Conservation (phyloP, 2,888 invertebrate species). For the Petrolisthes manimaculis region DNA sequence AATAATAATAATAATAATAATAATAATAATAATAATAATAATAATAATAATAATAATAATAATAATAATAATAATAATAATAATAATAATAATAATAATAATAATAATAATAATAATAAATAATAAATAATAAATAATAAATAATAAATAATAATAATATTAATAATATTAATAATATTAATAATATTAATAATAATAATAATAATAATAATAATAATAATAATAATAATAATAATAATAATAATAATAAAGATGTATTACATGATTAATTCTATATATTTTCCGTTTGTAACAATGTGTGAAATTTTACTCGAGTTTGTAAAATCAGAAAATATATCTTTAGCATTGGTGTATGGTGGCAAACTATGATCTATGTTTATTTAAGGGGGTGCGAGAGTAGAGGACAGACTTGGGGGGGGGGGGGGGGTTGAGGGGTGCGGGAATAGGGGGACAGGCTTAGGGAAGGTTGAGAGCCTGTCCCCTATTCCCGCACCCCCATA, state of each 20-base stretch:
- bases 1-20: not conserved
- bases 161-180: not conserved
- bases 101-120: not conserved
- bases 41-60: not conserved
- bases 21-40: not conserved
- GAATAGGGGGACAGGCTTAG: too few relatives aligned
- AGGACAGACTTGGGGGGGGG: too few relatives aligned
- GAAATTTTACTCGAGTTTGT: too few relatives aligned
- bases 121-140: not conserved
- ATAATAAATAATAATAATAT: not conserved
- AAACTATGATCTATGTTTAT: too few relatives aligned
- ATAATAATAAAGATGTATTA: not conserved
- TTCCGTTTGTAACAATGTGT: too few relatives aligned
- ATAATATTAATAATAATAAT: not conserved
- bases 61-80: not conserved
- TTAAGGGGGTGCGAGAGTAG: too few relatives aligned
- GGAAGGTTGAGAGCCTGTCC: too few relatives aligned
- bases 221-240: not conserved
- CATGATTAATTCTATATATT: too few relatives aligned
- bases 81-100: not conserved
- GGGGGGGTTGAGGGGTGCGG: too few relatives aligned
- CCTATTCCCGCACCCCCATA: too few relatives aligned
- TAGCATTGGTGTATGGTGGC: too few relatives aligned
- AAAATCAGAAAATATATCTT: too few relatives aligned
- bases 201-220: not conserved